Evolutionary conservation across 2,113 vertebrate species (phyloP).

Genomic region (Brachypodius melanocephalos): DNA sequence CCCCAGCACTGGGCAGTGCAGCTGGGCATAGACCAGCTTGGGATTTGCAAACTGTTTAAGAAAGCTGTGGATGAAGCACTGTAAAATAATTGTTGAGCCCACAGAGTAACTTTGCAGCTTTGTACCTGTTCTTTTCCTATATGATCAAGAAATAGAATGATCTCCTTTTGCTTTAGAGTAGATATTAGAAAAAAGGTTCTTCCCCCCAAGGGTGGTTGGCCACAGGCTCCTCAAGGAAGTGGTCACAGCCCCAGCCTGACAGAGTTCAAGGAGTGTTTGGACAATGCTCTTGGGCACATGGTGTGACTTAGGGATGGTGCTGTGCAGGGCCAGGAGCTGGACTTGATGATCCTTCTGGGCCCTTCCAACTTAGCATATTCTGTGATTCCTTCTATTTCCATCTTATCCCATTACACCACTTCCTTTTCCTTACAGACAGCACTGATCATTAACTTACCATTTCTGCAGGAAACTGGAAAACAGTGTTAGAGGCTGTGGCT

Average conservation of each 20-base stretch:
- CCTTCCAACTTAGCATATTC: background rate
- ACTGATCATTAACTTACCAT: accelerated
- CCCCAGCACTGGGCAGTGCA: background rate
- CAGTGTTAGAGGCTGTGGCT: background rate
- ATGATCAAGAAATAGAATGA: background rate
- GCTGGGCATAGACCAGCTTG: accelerated
- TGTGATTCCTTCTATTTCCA: background rate
- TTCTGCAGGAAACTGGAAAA: background rate
- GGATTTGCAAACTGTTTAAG: background rate
- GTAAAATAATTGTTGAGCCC: background rate
- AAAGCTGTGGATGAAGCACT: background rate
- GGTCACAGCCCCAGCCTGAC: background rate
- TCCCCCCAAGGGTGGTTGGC: background rate
- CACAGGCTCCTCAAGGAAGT: background rate
- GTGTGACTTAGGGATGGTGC: background rate
- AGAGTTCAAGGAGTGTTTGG: background rate
- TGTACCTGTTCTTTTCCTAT: background rate
- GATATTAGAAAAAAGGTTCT: background rate
- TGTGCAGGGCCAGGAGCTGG: background rate
- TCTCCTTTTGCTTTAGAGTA: background rate
- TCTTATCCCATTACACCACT: background rate
- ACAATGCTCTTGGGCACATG: background rate
- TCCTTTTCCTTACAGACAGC: background rate
- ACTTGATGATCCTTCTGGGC: background rate
- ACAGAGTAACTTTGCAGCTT: background rate